Base-by-base conservation (phyloP, 2,113 vertebrate genomes). In the Cromileptes altivelis region DNA sequence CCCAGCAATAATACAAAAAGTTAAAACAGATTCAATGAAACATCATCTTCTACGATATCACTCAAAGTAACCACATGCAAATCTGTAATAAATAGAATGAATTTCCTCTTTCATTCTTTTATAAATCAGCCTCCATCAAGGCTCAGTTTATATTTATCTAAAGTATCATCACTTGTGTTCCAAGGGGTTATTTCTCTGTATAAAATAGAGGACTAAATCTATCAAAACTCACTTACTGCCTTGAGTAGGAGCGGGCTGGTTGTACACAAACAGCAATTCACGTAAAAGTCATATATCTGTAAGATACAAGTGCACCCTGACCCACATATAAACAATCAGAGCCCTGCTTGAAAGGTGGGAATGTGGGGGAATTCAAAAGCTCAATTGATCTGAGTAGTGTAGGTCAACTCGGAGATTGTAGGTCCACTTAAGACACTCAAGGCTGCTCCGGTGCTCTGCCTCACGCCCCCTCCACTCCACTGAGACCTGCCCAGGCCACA, bases 381-480 rank as follows among this genome's bases (percentile, higher is more conserved):
- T 33, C 52, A 73, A 61, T 69, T 79, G 65, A 83, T 74, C 55
- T 45, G 60, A 71, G 47, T 23, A 10, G 7, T 7, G 2, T 1
- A 30, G 82, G 78, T 85, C 40, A 78, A 78, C 52, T 73, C 25
- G 27, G 56, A 85, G 70, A 79, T 15, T 21, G 60, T 47, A 57
- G 64, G 63, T 70, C 75, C 33, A 76, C 62, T 79, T 58, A 67
- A 84, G 30, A 85, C 23, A 63, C 23, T 80, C 4, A 9, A 56
- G 61, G 10, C 57, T 4, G 30, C 33, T 67, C 71, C 25, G 21
- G 21, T 15, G 27, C 67, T 45, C 15, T 42, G 25, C 57, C n/a
- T 58, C 47, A 30, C 11, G 1, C 58, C 68, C 47, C n/a, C 57
- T 58, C 74, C 45, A 10, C 69, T 80, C 81, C 75, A 58, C 67